Percentiles rank a stretch among this genome's conserved stretches.
Evolutionary conservation across 2,113 vertebrate genomes (phyloP).

Genomic region (Arizona elegans): DNA sequence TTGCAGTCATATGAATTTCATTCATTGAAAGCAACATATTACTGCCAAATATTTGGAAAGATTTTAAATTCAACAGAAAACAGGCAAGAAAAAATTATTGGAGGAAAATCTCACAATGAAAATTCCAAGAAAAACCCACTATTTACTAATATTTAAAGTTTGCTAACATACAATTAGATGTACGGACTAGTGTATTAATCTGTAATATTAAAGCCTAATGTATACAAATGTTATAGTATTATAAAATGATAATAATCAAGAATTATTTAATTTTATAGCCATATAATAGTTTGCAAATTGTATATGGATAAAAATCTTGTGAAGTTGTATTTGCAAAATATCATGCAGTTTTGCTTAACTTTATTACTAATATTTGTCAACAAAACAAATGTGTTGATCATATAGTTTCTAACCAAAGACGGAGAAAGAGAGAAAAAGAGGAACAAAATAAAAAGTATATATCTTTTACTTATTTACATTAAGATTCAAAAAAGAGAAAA

Average conservation of each 20-base stretch:
- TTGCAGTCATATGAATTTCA: conserved; percentile 46
- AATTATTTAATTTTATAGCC: neutral
- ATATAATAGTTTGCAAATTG: conserved; percentile 11
- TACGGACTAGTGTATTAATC: neutral
- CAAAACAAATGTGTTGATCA: conserved; percentile 12
- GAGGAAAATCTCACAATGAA: neutral
- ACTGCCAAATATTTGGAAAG: neutral
- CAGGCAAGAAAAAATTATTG: conserved; percentile 6
- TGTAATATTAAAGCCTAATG: conserved; percentile 1
- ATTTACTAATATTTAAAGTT: neutral
- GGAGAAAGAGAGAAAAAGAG: neutral
- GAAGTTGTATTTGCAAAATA: conserved; percentile 41
- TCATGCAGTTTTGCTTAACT: conserved; percentile 1
- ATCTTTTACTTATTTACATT: neutral
- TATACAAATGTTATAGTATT: neutral
- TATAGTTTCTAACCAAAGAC: neutral
- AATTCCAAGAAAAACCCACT: neutral
- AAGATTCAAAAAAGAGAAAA: neutral
- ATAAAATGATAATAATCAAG: neutral
- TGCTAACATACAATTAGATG: conserved; percentile 7
- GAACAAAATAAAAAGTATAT: neutral
- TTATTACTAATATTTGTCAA: neutral
- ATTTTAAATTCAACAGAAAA: conserved; percentile 26
- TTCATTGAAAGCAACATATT: conserved; percentile 35
- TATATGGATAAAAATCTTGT: neutral